These are phyloP conservation scores for Patella caerulea DNA, from an alignment of 2,888 invertebrate genomes.

Conservation along the genomic window DNA sequence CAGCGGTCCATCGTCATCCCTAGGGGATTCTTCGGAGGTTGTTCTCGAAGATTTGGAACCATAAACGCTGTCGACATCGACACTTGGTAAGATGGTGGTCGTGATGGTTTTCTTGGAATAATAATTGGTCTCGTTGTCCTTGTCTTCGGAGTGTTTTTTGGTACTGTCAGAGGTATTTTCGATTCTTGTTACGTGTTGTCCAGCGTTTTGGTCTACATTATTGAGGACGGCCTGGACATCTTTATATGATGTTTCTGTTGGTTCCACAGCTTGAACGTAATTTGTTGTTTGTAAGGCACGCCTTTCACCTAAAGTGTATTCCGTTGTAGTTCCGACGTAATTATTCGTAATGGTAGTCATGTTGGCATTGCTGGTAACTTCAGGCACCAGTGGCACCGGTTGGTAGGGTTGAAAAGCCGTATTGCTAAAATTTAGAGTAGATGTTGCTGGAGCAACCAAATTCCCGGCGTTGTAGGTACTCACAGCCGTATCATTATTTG, in stretches of 20 bases:
- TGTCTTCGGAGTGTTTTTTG: neutral
- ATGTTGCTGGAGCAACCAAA: neutral
- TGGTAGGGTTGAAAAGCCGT: neutral
- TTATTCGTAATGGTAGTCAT: neutral
- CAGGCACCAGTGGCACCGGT: neutral
- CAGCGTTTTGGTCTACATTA: constrained; percentile 14
- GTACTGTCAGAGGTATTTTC: neutral
- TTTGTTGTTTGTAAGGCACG: neutral
- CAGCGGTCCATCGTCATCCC: constrained; percentile 27
- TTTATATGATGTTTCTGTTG: neutral
- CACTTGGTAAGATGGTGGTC: constrained; percentile 9
- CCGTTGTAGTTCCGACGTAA: constrained; percentile 2
- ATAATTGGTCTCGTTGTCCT: constrained; percentile 12
- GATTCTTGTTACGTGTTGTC: neutral
- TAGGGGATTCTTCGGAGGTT: constrained; percentile 32
- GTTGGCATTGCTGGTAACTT: neutral
- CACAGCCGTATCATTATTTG: neutral
- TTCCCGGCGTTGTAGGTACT: neutral
- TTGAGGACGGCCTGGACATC: neutral
- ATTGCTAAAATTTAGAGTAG: neutral
- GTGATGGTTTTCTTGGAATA: constrained; percentile 13
- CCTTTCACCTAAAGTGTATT: neutral
- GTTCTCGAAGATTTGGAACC: constrained; percentile 30
- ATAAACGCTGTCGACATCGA: constrained; percentile 34
- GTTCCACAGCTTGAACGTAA: neutral